Conservation (phyloP, 2,113 vertebrate species). For the Vanacampus margaritifer region DNA sequence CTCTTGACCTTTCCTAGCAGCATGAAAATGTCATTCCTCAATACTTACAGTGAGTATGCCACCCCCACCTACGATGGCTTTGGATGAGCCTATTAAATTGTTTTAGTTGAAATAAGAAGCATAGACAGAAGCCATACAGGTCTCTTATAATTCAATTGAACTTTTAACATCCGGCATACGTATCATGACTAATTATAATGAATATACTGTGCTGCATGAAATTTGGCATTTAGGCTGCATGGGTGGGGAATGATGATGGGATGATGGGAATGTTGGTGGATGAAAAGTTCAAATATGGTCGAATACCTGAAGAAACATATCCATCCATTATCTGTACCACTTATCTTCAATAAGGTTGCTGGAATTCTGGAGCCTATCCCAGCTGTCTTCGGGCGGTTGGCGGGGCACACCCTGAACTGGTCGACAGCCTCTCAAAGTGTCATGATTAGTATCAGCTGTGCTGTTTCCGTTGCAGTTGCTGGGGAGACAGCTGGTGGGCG, state of each 20-base stretch:
- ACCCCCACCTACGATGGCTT: background rate
- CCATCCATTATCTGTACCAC: no score
- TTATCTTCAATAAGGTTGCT: no score
- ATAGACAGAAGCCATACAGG: background rate
- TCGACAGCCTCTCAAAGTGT: no score
- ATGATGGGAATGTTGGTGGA: no score
- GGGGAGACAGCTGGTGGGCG: no score
- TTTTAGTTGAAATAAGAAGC: background rate
- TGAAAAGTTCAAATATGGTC: background rate
- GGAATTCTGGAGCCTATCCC: no score
- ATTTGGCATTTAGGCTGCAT: background rate
- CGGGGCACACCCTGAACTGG: no score
- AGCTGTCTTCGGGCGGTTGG: no score
- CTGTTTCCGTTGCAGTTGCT: no score
- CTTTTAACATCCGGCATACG: background rate
- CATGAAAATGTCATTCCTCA: background rate
- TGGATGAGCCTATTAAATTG: background rate
- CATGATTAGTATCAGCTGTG: no score
- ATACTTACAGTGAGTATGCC: background rate
- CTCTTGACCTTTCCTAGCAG: background rate
- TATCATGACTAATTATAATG: background rate
- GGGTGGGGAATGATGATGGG: no score
- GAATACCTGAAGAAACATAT: no score
- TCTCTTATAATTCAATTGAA: background rate
- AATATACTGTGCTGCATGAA: background rate